Evolutionary conservation across 2,888 invertebrate genomes (phyloP), one percentile per base, ranked within the genome.

Genomic region (Cerceris rybyensis): DNA sequence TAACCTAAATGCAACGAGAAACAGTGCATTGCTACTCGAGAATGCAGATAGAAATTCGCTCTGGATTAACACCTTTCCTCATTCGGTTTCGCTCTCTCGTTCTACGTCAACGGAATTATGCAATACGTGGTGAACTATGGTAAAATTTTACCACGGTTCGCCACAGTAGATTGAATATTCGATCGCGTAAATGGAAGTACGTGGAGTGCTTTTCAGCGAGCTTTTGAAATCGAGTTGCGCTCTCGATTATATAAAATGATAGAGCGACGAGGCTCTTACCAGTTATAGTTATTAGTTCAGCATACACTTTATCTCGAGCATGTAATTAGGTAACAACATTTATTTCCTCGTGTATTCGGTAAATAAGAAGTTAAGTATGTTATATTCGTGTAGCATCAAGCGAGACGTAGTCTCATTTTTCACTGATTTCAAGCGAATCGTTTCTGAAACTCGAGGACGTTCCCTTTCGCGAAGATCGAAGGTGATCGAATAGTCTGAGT

Each of bases 181-280:
- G 70, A 58, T 80, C 67, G 11, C 41, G 60, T 28, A 39, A 71
- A 73, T 42, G 55, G 13, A 14, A 9, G n/a, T 14, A 39, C 49
- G 41, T 49, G 59, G 4, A 42, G 17, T 17, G 7, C 28, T 46
- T 46, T 11, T 46, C 46, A 43, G 28, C 16, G 13, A 17, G 39
- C 13, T 41, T 16, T 16, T 8, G 14, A 46, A 54, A 63, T 70
- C 61, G 52, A 65, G 61, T 66, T 58, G 58, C 39, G 17, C 70
- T 17, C 17, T 39, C 63, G 65, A 41, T 77, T 77, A 75, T 70
- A 75, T 75, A 75, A 77, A 75, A 60, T 70, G 65, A 75, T 75
- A 76, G 28, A 28, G 28, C 28, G 28, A 28, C 28, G 28, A 4
- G 28, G 4, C 28, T 28, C 28, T 28, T 28, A 4, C 28, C 28